A percentile compares a stretch with the other conserved stretches of the same genome.
These are phyloP conservation scores for Delichon dasypus DNA, from an alignment of 2,797 vertebrate species.

Conservation along the genomic window DNA sequence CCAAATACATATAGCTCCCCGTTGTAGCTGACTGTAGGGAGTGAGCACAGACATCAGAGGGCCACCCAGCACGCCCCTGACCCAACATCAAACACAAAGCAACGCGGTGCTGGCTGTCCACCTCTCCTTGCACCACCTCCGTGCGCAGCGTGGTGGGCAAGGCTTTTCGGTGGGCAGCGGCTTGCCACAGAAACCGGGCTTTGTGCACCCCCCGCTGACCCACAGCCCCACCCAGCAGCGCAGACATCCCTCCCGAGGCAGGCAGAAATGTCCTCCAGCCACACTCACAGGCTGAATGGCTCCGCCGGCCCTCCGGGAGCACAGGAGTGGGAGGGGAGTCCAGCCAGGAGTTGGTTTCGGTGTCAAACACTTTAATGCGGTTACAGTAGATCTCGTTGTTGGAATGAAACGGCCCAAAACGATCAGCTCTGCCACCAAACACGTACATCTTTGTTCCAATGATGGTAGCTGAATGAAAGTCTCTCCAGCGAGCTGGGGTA, in stretches of 20 bases:
- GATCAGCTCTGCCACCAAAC: conserved; percentile 94
- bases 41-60: neutral
- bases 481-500: conserved; percentile 92
- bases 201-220: neutral
- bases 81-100: neutral
- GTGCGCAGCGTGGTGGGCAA: rapidly evolving
- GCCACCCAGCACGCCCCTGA: neutral
- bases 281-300: conserved; percentile 95
- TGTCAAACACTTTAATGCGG: conserved; percentile 95
- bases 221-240: neutral
- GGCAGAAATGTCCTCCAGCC: neutral
- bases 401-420: conserved; percentile 96
- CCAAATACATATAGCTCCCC: conserved; percentile 97
- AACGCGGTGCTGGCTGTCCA: neutral
- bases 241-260: neutral
- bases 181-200: neutral
- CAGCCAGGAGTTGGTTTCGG: conserved; percentile 91
- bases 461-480: conserved; percentile 97
- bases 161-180: neutral
- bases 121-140: neutral
- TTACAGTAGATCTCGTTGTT: conserved; percentile 99
- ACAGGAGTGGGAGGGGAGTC: conserved; percentile 85
- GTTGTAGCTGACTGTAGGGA: conserved; percentile 87
- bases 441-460: conserved; percentile 96
- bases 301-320: conserved; percentile 90